phyloP scores from a whole-genome alignment of 1,140 invertebrate species.

The Caenorhabditis brenneri region DNA sequence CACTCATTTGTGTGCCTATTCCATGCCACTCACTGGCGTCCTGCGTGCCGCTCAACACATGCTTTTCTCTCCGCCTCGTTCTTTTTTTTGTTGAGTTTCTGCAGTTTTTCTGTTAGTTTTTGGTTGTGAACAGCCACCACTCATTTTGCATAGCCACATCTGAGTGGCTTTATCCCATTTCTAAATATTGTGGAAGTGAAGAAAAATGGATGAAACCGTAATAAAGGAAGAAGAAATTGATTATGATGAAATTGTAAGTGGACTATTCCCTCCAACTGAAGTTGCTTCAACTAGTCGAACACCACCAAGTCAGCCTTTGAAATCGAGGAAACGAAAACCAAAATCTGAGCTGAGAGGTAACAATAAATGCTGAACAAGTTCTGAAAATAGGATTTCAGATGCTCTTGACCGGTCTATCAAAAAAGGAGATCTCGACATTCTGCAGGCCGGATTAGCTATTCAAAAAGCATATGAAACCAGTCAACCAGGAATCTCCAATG shows the following conservation, averaged over 20 bases:
- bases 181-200: no score
- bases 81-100: background rate
- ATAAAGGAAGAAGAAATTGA: no score
- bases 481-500: background rate
- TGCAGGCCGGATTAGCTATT: background rate
- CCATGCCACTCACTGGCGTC: background rate
- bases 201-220: no score
- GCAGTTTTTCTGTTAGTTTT: background rate
- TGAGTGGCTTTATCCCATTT: no score
- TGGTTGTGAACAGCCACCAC: no score
- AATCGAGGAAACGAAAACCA: background rate
- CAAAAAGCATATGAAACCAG: background rate
- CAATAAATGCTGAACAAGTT: background rate
- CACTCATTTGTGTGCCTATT: background rate
- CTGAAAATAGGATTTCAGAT: background rate
- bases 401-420: background rate
- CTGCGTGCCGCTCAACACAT: background rate
- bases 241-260: no score
- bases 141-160: no score
- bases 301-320: background rate
- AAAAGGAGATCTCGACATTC: background rate
- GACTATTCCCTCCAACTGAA: no score
- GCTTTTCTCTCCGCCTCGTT: background rate
- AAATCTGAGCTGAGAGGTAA: background rate
- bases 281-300: background rate